Conservation (phyloP, 2,797 vertebrate genomes). For the Tragelaphus oryx region DNA sequence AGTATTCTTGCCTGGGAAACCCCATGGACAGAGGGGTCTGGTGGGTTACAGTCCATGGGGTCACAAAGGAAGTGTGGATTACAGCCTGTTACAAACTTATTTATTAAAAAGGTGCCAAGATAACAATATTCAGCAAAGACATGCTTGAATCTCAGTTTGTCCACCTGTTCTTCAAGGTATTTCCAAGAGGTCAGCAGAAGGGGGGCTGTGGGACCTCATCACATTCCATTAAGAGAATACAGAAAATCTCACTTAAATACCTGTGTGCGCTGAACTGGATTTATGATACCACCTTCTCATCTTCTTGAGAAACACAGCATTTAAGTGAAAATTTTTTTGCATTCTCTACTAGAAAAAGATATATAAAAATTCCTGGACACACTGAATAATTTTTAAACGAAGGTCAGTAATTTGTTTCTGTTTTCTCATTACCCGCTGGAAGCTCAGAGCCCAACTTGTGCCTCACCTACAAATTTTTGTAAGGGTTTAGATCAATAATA, state of each 20-base stretch:
- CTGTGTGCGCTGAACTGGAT: not conserved
- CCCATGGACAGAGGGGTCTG: not conserved
- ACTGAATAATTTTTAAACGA: not conserved
- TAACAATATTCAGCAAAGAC: not conserved
- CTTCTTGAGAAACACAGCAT: not conserved
- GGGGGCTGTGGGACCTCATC: accelerated
- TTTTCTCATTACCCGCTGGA: not conserved
- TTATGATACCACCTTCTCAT: not conserved
- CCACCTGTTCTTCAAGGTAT: not conserved
- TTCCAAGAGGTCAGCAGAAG: not conserved
- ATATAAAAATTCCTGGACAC: not conserved
- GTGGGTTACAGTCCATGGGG: not conserved
- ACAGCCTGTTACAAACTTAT: not conserved
- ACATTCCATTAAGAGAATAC: not conserved
- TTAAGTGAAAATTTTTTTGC: not conserved
- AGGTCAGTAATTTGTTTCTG: not conserved
- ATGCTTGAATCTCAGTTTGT: not conserved
- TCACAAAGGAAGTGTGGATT: not conserved
- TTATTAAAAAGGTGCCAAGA: not conserved
- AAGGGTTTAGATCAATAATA: not conserved
- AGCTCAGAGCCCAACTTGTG: not conserved
- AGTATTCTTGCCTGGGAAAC: not conserved
- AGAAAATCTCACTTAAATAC: not conserved
- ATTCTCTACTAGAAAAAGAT: not conserved
- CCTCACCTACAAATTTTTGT: not conserved